These are phyloP conservation scores for Syrrhaptes paradoxus DNA, from an alignment of 2,113 vertebrate genomes.

Conservation along the genomic window DNA sequence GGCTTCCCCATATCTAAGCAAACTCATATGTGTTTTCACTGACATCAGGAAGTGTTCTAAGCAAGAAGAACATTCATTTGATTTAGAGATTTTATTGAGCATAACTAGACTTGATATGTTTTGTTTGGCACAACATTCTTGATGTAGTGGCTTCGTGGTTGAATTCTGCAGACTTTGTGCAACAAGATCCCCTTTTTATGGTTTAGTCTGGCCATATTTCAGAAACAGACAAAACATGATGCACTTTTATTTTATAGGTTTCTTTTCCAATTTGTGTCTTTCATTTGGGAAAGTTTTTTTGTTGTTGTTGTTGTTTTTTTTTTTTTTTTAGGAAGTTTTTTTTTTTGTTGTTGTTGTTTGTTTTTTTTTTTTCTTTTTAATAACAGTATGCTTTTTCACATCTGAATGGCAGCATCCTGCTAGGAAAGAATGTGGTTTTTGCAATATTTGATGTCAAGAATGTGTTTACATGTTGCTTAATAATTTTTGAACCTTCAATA, in stretches of 20 bases:
- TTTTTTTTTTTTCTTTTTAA: not conserved
- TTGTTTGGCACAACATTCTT: conserved; percentile 67
- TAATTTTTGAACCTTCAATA: not conserved
- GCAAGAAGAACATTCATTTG: conserved; percentile 62
- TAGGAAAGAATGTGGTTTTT: not conserved
- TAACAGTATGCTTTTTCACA: not conserved
- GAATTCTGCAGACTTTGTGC: conserved; percentile 72
- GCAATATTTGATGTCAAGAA: not conserved
- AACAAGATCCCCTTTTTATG: conserved; percentile 72
- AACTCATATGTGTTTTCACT: conserved; percentile 53
- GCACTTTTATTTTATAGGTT: conserved; percentile 55
- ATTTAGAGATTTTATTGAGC: conserved; percentile 71
- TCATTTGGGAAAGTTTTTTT: not conserved
- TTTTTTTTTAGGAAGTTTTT: no score
- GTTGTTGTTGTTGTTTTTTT: not conserved
- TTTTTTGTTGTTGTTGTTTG: no score
- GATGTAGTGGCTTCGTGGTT: conserved; percentile 56
- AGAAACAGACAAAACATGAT: conserved; percentile 66
- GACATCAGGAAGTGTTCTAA: conserved; percentile 64
- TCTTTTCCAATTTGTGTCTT: conserved; percentile 46
- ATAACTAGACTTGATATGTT: conserved; percentile 72
- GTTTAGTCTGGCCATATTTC: conserved; percentile 66
- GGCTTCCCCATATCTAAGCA: conserved; percentile 32
- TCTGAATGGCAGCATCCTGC: not conserved
- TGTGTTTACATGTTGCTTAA: not conserved